Conservation (phyloP, 2,797 vertebrate species). For the Morus bassanus region DNA sequence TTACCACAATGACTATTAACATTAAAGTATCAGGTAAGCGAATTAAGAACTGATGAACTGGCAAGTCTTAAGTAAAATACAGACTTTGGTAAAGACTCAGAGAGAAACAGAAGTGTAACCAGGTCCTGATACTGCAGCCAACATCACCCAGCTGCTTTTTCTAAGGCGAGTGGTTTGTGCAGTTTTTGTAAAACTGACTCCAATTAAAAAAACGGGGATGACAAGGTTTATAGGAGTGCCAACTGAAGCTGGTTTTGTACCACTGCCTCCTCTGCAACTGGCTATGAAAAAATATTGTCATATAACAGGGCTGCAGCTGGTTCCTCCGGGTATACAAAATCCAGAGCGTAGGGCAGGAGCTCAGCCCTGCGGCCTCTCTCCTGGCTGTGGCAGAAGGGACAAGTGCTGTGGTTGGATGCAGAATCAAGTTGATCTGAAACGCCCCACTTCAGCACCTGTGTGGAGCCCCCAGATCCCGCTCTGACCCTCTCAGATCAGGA, state of each 20-base stretch:
- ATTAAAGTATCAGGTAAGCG: not conserved
- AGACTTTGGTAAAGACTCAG: not conserved
- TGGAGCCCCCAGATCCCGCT: not conserved
- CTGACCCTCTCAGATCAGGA: not conserved
- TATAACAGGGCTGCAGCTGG: not conserved
- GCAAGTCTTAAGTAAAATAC: not conserved
- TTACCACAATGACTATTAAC: not conserved
- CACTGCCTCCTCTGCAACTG: not conserved
- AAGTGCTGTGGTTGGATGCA: not conserved
- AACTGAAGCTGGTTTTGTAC: not conserved
- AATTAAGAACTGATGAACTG: not conserved
- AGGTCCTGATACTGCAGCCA: not conserved
- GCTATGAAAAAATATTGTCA: not conserved
- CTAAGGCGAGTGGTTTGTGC: not conserved
- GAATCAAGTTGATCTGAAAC: not conserved
- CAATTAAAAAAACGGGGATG: not conserved
- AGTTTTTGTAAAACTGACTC: not conserved
- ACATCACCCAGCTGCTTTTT: not conserved
- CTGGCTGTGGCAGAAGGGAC: not conserved
- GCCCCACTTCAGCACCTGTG: fast-evolving
- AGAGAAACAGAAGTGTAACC: not conserved
- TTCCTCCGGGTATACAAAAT: not conserved
- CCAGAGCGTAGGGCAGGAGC: not conserved
- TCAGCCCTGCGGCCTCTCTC: not conserved
- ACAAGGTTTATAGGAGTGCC: not conserved